phyloP scores from a whole-genome alignment of 1,140 invertebrate species.

The Megathymus violae region DNA sequence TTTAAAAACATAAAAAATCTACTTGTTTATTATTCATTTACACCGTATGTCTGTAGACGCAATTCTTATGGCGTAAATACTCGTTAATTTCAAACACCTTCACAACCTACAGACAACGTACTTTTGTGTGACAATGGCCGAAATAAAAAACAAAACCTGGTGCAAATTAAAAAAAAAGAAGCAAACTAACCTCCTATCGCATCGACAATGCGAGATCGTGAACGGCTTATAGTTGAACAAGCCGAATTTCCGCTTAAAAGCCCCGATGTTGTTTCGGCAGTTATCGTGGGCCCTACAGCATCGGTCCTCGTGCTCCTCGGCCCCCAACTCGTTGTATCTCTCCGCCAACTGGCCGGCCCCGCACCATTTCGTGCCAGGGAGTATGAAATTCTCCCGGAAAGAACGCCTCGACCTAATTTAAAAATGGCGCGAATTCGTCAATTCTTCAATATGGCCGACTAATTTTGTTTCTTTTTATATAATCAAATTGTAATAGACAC shows the following conservation, averaged over 20 bases:
- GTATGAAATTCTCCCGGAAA: constrained; percentile 85
- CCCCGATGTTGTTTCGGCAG: constrained; percentile 88
- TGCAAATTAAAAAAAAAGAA: constrained; percentile 38
- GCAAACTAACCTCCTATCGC: constrained; percentile 90
- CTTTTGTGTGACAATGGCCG: neutral
- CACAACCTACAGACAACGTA: constrained; percentile 1
- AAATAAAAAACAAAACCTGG: constrained; percentile 17
- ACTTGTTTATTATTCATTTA: too few relatives aligned
- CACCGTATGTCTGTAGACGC: too few relatives aligned
- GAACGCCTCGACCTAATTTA: constrained; percentile 72
- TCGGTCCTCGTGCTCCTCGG: constrained; percentile 87
- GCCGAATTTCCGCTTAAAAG: constrained; percentile 87
- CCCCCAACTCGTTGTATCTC: constrained; percentile 88
- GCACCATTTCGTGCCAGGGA: constrained; percentile 94
- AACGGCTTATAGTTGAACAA: constrained; percentile 92
- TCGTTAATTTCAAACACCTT: neutral
- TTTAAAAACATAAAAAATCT: too few relatives aligned
- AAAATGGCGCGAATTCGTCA: constrained; percentile 20
- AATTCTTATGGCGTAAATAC: neutral
- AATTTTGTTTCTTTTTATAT: too few relatives aligned
- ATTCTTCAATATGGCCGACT: constrained; percentile 38
- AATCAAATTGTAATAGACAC: too few relatives aligned
- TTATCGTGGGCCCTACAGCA: constrained; percentile 94
- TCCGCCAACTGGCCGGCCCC: constrained; percentile 88
- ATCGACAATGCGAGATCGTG: constrained; percentile 93